Conservation (phyloP, 2,113 vertebrate genomes). For the Campylorhamphus procurvoides region DNA sequence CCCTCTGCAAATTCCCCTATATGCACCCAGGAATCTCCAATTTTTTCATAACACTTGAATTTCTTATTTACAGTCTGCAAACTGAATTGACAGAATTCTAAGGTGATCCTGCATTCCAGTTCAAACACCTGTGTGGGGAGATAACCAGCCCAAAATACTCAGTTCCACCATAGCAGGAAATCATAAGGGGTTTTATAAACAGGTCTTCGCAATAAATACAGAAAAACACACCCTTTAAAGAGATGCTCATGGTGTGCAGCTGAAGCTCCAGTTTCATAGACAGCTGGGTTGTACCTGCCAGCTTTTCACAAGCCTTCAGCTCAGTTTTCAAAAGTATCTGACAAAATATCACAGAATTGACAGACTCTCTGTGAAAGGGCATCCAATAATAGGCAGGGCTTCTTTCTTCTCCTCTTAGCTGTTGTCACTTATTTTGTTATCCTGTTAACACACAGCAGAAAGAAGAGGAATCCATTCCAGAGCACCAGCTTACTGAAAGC, state of each 20-base stretch:
- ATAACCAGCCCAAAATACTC: neutral
- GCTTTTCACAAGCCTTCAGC: slow-evolving; percentile 6
- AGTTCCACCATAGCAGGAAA: neutral
- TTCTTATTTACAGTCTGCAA: neutral
- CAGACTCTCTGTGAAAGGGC: slow-evolving; percentile 26
- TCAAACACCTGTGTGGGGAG: neutral
- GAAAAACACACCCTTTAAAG: slow-evolving; percentile 10
- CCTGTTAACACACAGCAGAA: neutral
- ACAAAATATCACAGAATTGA: slow-evolving; percentile 30
- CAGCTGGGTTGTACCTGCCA: slow-evolving; percentile 7
- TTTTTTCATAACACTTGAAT: neutral
- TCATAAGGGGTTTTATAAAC: neutral
- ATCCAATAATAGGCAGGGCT: neutral
- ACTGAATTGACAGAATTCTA: neutral
- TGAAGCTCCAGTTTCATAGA: slow-evolving; percentile 1
- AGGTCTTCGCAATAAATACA: neutral
- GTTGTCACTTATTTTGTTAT: neutral
- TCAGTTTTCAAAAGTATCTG: slow-evolving; percentile 24
- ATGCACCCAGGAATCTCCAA: neutral
- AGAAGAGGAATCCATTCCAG: neutral
- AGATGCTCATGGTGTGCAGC: neutral
- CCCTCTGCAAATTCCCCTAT: neutral
- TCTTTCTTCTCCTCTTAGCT: neutral
- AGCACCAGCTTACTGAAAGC: neutral
- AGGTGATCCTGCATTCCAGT: neutral